Base-by-base conservation (phyloP, 2,888 invertebrate species). In the Hypselothyrea guttata region DNA sequence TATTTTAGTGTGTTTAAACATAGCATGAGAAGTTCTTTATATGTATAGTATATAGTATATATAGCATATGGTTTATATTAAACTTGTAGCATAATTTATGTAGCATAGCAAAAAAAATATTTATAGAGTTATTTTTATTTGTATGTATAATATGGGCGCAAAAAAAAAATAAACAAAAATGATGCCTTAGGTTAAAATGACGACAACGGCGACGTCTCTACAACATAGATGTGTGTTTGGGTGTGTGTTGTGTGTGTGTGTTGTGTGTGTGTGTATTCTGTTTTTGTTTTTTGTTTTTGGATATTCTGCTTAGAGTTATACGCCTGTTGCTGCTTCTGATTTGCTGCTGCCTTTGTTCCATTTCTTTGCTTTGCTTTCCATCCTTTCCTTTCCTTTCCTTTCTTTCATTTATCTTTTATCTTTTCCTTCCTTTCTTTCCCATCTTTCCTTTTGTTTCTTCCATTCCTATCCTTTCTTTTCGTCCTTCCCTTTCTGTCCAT, bases 31-130 rank as follows among this genome's bases (percentile, higher is more conserved):
- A 72, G 62, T 67, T 75, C 75, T 64, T 70, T 66, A 72, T 62
- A 60, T 73, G 15, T 51, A 34, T 53, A 38, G 59, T 40, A 54
- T 52, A 35, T 52, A 13, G n/a, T n/a, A n/a, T n/a, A n/a, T n/a
- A n/a, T n/a, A n/a, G n/a, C 49, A 46, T 67, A 54, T 66, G 57
- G 13, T 59, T 37, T 59, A 59, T 76, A 76, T 77, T 77, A 73
- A 76, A 82, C 73, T 78, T 58, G 57, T 82, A 78, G 75, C 62
- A 82, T 78, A 82, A 82, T 78, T 78, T 82, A 77, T 81, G 47
- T 77, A 81, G 75, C 75, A 81, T 81, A 82, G 71, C 71, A 75
- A 71, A 77, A 72, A 71, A 81, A 79, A 77, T 65, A 34, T 45
- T 27, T 22, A 4, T 22, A 22, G 2, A 22, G 2, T 4, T 22